A percentile compares a stretch with the other conserved stretches of the same genome.
phyloP scores from a whole-genome alignment of 2,797 vertebrate species.

The Serranus cabrilla region DNA sequence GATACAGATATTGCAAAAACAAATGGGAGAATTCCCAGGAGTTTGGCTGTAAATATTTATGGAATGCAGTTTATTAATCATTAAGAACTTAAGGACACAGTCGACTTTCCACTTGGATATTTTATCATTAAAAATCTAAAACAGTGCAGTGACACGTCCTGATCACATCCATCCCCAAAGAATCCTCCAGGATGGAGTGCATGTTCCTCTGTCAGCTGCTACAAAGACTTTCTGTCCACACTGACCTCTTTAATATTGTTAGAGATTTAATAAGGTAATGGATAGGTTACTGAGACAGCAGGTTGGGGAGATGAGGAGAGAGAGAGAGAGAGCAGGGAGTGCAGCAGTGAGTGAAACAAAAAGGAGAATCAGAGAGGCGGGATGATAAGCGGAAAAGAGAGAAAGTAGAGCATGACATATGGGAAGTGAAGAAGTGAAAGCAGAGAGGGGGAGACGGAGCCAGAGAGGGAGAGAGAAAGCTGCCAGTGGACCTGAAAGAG shows the following conservation, averaged over 20 bases:
- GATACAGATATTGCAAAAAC: not conserved
- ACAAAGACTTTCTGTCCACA: conserved; percentile 24
- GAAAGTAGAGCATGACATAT: conserved; percentile 20
- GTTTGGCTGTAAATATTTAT: not conserved
- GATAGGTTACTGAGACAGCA: conserved; percentile 19
- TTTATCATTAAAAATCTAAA: not conserved
- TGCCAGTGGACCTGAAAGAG: conserved; percentile 46
- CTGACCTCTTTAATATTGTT: conserved; percentile 35
- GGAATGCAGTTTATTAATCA: not conserved
- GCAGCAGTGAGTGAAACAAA: not conserved
- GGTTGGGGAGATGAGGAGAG: not conserved
- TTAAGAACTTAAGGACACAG: not conserved
- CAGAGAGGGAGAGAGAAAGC: conserved; percentile 20
- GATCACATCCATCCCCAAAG: not conserved
- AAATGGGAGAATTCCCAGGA: not conserved
- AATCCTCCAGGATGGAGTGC: not conserved
- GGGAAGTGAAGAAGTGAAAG: conserved; percentile 2
- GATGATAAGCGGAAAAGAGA: conserved; percentile 5
- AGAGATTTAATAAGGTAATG: conserved; percentile 52
- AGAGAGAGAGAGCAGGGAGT: not conserved
- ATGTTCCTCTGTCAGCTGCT: not conserved
- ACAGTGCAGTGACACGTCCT: not conserved
- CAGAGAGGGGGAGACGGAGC: not conserved
- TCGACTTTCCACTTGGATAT: not conserved
- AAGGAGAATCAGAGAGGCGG: too few species aligned